Conservation (phyloP, 64 coral and sea anemone genomes). For the Montipora efflorescens region DNA sequence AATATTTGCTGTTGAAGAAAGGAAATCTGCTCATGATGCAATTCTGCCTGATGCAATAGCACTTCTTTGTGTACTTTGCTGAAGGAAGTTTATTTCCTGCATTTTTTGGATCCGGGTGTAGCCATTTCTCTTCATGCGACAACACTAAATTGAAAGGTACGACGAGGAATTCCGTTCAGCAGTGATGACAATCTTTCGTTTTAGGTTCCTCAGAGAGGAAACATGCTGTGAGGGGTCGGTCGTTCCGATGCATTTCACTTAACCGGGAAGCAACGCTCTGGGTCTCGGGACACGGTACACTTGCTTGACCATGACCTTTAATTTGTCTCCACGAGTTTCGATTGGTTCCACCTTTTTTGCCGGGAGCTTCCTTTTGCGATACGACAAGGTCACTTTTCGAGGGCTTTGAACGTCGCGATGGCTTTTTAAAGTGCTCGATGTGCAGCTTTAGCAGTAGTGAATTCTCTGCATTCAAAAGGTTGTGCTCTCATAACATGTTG, state of each 20-base stretch:
- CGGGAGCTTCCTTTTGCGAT: not conserved
- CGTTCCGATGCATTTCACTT: too few relatives aligned
- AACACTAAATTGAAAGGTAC: slow-evolving; percentile 38
- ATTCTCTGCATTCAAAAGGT: too few relatives aligned
- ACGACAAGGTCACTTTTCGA: not conserved
- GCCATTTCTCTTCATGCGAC: not conserved
- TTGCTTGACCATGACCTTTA: not conserved
- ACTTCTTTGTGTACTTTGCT: not conserved
- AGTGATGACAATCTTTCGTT: slow-evolving; percentile 18
- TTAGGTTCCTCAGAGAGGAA: slow-evolving; percentile 35
- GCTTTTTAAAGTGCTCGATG: too few relatives aligned
- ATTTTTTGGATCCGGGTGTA: not conserved
- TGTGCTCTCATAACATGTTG: too few relatives aligned
- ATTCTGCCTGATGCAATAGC: not conserved
- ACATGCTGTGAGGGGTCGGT: not conserved
- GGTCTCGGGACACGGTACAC: not conserved
- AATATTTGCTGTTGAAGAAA: too few relatives aligned
- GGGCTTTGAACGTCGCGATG: not conserved
- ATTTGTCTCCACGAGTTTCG: slow-evolving; percentile 4
- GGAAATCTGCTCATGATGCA: not conserved
- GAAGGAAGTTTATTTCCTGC: not conserved
- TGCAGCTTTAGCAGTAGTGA: too few relatives aligned
- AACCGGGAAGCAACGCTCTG: too few relatives aligned
- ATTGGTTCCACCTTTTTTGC: not conserved
- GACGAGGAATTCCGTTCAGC: not conserved